Evolutionary conservation across 2,888 invertebrate species (phyloP).

Genomic region (Dyspetes luteomarginatus): DNA sequence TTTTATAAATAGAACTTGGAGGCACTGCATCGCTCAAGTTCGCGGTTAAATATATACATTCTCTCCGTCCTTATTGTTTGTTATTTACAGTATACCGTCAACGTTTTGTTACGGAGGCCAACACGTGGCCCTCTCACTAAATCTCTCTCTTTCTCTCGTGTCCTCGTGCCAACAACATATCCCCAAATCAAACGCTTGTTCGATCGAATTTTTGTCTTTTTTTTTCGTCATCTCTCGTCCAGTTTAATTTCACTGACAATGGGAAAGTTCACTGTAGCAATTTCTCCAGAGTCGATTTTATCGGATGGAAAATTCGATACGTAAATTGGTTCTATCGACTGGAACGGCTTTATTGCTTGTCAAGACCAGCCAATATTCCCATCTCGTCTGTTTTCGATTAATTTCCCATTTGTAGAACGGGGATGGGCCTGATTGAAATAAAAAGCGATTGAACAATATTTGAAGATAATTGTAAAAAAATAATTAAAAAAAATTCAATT

Average conservation of each 20-base stretch:
- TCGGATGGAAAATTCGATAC: conserved; percentile 51
- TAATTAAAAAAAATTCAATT: too few species aligned
- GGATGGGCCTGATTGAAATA: background rate
- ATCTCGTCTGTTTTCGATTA: background rate
- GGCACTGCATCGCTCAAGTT: conserved; percentile 65
- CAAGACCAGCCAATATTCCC: conserved; percentile 27
- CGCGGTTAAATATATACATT: conserved; percentile 67
- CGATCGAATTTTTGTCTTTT: background rate
- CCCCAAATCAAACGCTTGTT: background rate
- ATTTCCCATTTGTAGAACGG: background rate
- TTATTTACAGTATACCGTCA: conserved; percentile 64
- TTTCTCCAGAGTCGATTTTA: conserved; percentile 41
- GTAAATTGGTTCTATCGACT: conserved; percentile 46
- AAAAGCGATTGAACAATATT: background rate
- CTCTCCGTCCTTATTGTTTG: conserved; percentile 66
- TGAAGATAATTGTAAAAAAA: background rate
- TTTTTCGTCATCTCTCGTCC: conserved; percentile 21
- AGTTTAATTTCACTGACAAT: background rate
- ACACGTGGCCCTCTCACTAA: conserved; percentile 19
- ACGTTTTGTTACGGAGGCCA: conserved; percentile 59
- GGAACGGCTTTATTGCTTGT: conserved; percentile 57
- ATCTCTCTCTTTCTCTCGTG: conserved; percentile 9
- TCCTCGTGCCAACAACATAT: background rate
- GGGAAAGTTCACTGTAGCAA: conserved; percentile 17
- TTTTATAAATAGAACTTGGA: conserved; percentile 68